These are phyloP conservation scores for Carcharodon carcharias DNA, from an alignment of 2,797 vertebrate species.

Conservation along the genomic window DNA sequence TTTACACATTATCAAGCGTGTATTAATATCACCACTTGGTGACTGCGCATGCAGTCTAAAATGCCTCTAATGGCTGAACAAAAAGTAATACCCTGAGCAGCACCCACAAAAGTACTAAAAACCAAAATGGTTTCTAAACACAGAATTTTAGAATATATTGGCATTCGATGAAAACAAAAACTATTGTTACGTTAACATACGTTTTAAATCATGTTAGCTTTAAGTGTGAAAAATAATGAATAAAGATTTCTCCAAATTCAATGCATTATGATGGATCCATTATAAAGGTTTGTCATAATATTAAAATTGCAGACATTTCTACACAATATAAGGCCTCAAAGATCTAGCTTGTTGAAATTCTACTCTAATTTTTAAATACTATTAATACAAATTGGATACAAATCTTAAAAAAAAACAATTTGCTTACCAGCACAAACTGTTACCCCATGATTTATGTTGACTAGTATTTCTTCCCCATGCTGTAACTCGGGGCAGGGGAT, in stretches of 20 bases:
- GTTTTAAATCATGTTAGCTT: neutral
- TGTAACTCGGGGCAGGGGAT: neutral
- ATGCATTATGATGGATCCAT: neutral
- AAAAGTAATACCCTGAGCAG: neutral
- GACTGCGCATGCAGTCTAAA: neutral
- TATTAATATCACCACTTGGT: neutral
- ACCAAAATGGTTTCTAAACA: neutral
- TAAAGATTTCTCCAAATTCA: neutral
- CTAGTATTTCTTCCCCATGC: neutral
- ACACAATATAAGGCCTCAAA: neutral
- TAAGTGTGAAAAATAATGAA: neutral
- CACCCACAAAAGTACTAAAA: neutral
- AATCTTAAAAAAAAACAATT: neutral
- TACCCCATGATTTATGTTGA: neutral
- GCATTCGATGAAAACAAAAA: neutral
- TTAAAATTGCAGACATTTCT: neutral
- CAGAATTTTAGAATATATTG: neutral
- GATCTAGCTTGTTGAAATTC: neutral
- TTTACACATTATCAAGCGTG: neutral
- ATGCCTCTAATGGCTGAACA: neutral
- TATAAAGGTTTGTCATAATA: neutral
- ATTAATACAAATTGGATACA: neutral
- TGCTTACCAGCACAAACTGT: neutral
- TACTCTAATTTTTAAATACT: neutral
- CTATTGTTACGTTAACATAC: neutral